These are phyloP conservation scores for Aethes cnicana DNA, from an alignment of 2,888 invertebrate genomes.

Conservation along the genomic window DNA sequence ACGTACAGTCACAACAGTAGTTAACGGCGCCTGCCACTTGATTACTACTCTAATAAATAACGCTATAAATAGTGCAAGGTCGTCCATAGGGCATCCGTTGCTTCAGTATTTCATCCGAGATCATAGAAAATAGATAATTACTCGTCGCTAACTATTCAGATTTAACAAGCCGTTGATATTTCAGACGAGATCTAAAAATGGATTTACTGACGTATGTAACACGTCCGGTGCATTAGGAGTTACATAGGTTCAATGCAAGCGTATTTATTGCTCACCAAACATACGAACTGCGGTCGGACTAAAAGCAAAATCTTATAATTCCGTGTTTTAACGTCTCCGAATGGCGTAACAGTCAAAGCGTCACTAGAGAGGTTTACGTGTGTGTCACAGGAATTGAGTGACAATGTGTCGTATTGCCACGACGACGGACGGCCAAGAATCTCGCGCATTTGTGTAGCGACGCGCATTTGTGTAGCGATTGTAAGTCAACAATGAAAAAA, in stretches of 20 bases:
- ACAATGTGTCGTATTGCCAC: conserved; percentile 49
- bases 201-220: conserved; percentile 56
- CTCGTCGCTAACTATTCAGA: conserved; percentile 47
- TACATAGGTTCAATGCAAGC: conserved; percentile 47
- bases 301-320: conserved; percentile 33
- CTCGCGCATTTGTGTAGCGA: conserved; percentile 53
- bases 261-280: conserved; percentile 50
- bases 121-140: conserved; percentile 40
- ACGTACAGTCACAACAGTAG: conserved; percentile 12
- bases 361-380: conserved; percentile 54
- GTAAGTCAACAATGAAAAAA: conserved; percentile 65
- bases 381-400: conserved; percentile 44
- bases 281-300: conserved; percentile 43
- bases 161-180: conserved; percentile 56
- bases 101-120: conserved; percentile 12
- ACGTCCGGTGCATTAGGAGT: conserved; percentile 48
- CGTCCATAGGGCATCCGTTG: conserved; percentile 12
- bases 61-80: conserved; percentile 26
- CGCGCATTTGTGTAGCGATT: conserved; percentile 51
- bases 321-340: conserved; percentile 32
- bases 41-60: conserved; percentile 7
- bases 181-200: conserved; percentile 64
- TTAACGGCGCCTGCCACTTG: conserved; percentile 9
- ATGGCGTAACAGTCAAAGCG: no score
- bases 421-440: conserved; percentile 56